Evolutionary conservation across 1,140 invertebrate species (phyloP).

Genomic region (Rhagoletis pomonella): DNA sequence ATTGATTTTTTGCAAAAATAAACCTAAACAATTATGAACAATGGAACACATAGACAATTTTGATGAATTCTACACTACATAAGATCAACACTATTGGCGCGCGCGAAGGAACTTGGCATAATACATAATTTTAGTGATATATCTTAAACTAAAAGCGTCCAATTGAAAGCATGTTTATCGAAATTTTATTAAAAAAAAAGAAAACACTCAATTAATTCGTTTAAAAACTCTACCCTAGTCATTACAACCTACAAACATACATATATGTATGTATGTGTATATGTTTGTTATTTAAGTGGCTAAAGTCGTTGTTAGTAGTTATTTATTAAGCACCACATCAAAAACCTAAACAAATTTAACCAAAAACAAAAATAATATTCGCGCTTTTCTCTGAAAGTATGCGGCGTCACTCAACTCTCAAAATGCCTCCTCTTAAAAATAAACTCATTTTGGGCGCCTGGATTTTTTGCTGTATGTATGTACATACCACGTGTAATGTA

Average conservation of each 20-base stretch:
- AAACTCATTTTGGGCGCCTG: neutral
- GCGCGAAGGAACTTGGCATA: neutral
- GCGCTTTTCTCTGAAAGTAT: constrained; percentile 21
- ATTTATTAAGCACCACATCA: constrained; percentile 46
- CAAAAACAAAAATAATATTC: neutral
- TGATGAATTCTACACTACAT: constrained; percentile 5
- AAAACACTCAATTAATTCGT: constrained; percentile 2
- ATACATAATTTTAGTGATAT: constrained; percentile 22
- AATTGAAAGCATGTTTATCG: neutral
- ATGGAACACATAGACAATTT: neutral
- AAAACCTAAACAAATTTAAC: neutral
- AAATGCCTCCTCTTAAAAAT: constrained; percentile 16
- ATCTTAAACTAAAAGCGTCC: neutral
- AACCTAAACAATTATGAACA: constrained; percentile 38
- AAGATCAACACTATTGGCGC: neutral
- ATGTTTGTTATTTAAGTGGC: constrained; percentile 52
- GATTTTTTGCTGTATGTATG: constrained; percentile 21
- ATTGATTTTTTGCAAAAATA: neutral
- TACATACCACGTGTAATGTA: neutral
- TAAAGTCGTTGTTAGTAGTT: constrained; percentile 52
- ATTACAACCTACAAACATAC: constrained; percentile 27
- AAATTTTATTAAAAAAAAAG: constrained; percentile 18
- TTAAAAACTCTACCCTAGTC: constrained; percentile 38
- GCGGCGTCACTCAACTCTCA: neutral
- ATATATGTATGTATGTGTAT: constrained; percentile 37